A percentile compares a stretch with the other conserved stretches of the same genome.
phyloP scores from a whole-genome alignment of 2,113 vertebrate species.

The Hypocryptadius cinnamomeus region DNA sequence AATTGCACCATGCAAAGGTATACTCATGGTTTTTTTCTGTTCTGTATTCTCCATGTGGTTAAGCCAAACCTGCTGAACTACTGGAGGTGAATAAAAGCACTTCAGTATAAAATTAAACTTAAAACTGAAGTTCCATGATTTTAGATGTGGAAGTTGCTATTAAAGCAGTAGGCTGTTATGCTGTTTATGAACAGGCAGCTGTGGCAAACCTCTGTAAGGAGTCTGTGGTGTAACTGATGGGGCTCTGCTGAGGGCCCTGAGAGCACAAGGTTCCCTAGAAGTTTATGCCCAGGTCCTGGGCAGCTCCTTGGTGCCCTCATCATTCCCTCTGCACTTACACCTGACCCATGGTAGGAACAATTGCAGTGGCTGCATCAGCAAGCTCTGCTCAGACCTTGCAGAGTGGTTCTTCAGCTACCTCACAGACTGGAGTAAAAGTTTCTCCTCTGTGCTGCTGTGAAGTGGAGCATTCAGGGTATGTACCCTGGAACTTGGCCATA shows the following conservation, averaged over 20 bases:
- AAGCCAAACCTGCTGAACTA: background rate
- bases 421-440: background rate
- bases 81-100: background rate
- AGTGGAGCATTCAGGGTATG: background rate
- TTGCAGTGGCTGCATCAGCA: background rate
- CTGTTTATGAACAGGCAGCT: background rate
- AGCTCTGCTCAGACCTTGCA: background rate
- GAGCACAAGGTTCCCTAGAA: background rate
- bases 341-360: background rate
- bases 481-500: background rate
- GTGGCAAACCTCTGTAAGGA: background rate
- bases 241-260: background rate
- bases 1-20: conserved; percentile 98
- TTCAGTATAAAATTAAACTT: background rate
- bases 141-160: background rate
- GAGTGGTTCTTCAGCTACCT: background rate
- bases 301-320: background rate
- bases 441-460: background rate
- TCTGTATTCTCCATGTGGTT: background rate
- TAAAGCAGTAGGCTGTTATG: background rate
- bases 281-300: background rate
- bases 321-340: background rate
- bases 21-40: rapidly evolving
- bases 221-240: background rate
- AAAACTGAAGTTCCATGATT: background rate